Conservation (phyloP, 2,797 vertebrate species). For the Varecia variegata region DNA sequence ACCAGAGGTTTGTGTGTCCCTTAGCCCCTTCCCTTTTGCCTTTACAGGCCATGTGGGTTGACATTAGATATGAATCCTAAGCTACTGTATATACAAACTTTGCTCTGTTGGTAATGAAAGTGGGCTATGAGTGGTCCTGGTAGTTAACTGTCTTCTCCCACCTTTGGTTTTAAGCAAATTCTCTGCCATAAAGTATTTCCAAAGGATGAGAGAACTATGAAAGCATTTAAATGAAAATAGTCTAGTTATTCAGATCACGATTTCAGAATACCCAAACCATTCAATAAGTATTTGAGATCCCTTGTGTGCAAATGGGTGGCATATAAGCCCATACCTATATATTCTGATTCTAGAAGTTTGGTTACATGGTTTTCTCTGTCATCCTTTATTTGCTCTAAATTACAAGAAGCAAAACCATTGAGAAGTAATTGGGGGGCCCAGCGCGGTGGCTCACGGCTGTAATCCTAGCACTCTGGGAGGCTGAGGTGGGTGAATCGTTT, state of each 20-base stretch:
- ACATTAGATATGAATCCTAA: not conserved
- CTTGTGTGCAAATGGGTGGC: not conserved
- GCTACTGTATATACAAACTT: constrained; percentile 4
- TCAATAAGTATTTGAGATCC: not conserved
- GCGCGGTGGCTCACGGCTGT: too few relatives aligned
- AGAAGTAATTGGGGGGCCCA: not conserved
- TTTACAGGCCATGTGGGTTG: not conserved
- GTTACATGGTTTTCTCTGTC: not conserved
- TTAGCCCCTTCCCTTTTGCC: not conserved
- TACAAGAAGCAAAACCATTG: not conserved
- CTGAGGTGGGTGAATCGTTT: too few relatives aligned
- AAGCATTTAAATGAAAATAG: not conserved
- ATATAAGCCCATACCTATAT: not conserved
- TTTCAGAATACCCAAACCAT: not conserved
- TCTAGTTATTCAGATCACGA: not conserved
- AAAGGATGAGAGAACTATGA: not conserved
- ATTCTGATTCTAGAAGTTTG: not conserved
- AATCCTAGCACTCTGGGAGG: too few relatives aligned
- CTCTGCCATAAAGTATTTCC: not conserved
- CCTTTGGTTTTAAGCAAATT: not conserved
- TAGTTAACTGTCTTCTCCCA: not conserved
- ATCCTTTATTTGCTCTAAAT: not conserved
- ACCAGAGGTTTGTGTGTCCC: not conserved
- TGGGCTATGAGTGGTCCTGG: not conserved
- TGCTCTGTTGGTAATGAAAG: not conserved